These are phyloP conservation scores for Hypercompe scribonia DNA, from an alignment of 2,888 invertebrate species.

Conservation along the genomic window DNA sequence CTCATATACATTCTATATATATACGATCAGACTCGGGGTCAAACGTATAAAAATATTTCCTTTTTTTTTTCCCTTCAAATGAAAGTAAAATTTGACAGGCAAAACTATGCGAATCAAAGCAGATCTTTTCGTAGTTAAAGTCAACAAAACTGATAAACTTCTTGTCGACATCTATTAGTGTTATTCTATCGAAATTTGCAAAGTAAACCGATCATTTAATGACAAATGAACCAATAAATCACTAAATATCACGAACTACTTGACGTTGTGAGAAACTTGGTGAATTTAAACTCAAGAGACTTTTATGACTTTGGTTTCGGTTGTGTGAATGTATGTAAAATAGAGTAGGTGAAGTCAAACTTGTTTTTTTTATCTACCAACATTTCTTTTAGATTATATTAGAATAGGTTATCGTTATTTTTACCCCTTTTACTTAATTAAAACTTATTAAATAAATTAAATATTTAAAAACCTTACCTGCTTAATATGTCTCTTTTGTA, in stretches of 20 bases:
- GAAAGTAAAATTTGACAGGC: background rate
- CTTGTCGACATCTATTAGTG: slow-evolving; percentile 5
- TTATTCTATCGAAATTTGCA: slow-evolving; percentile 5
- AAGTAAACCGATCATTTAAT: slow-evolving; percentile 12
- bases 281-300: slow-evolving; percentile 7
- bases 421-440: no score
- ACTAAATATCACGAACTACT: slow-evolving; percentile 6
- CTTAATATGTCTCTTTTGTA: no score
- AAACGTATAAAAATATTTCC: no score
- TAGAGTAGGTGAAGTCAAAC: background rate
- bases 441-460: no score
- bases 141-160: background rate
- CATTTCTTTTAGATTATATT: no score
- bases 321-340: background rate
- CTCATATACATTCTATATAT: no score
- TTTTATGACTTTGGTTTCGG: background rate
- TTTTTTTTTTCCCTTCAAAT: background rate
- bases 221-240: slow-evolving; percentile 16
- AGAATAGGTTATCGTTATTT: no score
- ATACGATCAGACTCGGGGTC: no score
- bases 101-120: background rate
- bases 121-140: background rate
- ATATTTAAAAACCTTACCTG: no score
- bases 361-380: no score
- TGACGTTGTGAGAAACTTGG: slow-evolving; percentile 10